phyloP scores from a whole-genome alignment of 2,113 vertebrate species.

The Ramphastos sulfuratus region DNA sequence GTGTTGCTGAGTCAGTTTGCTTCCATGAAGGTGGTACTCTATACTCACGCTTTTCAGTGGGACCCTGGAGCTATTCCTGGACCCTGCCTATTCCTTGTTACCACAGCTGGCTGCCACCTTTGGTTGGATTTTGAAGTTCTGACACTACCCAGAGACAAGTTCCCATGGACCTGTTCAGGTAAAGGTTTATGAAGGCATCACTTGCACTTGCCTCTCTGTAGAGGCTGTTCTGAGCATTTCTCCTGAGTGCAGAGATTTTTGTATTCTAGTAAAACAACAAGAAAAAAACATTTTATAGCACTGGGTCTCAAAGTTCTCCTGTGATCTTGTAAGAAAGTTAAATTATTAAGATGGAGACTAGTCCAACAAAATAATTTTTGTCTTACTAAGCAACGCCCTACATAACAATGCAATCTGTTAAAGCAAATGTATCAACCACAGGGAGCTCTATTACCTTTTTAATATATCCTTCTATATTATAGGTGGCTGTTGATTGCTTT shows the following conservation, averaged over 20 bases:
- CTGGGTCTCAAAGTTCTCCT: not conserved
- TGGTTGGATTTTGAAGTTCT: not conserved
- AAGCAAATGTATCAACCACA: not conserved
- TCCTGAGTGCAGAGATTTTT: not conserved
- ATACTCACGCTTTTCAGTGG: not conserved
- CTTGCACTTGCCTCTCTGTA: not conserved
- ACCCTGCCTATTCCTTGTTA: not conserved
- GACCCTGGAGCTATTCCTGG: not conserved
- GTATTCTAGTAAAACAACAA: not conserved
- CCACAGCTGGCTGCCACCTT: not conserved
- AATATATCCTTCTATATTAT: not conserved
- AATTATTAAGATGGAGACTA: not conserved
- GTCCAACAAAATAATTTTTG: not conserved
- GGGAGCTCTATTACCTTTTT: not conserved
- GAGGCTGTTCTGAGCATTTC: slow-evolving; percentile 2
- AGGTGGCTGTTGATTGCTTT: not conserved
- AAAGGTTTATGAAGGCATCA: not conserved
- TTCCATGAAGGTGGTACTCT: not conserved
- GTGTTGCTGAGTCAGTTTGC: not conserved
- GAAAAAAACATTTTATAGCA: not conserved
- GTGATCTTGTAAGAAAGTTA: not conserved
- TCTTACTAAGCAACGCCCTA: not conserved
- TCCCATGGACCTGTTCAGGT: not conserved
- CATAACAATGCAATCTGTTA: not conserved
- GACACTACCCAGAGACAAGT: slow-evolving; percentile 5